Conservation (phyloP, 1,140 invertebrate species). For the Drosophila aff. region DNA sequence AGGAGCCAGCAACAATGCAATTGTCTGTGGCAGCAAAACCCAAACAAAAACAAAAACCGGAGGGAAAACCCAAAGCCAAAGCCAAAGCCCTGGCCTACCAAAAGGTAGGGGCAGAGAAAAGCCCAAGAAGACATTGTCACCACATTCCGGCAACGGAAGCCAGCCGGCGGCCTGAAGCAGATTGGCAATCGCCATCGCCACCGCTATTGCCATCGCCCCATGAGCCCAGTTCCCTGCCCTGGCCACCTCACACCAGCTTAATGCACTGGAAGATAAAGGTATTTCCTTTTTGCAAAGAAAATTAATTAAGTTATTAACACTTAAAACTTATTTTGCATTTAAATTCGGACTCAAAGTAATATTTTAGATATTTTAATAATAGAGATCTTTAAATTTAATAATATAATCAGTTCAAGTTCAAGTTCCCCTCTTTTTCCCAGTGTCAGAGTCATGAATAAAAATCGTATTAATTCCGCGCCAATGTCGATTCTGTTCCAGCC, state of each 20-base stretch:
- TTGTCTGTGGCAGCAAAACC: conserved; percentile 52
- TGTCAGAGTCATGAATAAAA: conserved; percentile 76
- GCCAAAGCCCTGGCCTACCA: conserved; percentile 10
- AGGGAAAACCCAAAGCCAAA: conserved; percentile 39
- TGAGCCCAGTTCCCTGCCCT: conserved; percentile 36
- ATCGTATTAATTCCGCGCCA: conserved; percentile 79
- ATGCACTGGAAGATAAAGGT: neutral
- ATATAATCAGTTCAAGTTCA: too few species aligned
- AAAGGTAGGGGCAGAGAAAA: conserved; percentile 49
- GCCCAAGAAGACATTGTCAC: conserved; percentile 71
- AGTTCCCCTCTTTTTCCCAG: neutral
- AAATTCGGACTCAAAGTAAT: too few species aligned
- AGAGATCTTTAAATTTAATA: neutral
- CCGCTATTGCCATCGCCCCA: conserved; percentile 35
- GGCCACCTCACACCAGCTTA: neutral
- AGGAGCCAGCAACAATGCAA: conserved; percentile 62
- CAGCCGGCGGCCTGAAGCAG: conserved; percentile 52
- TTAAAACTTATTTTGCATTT: neutral
- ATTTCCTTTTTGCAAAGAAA: too few species aligned
- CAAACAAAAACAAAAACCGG: neutral
- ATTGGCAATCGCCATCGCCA: conserved; percentile 62
- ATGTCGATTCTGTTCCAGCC: conserved; percentile 57
- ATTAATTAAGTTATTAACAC: neutral
- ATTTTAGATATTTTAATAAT: neutral
- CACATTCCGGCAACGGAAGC: conserved; percentile 81